Conservation (phyloP, 2,113 vertebrate genomes). For the Salvator merianae region DNA sequence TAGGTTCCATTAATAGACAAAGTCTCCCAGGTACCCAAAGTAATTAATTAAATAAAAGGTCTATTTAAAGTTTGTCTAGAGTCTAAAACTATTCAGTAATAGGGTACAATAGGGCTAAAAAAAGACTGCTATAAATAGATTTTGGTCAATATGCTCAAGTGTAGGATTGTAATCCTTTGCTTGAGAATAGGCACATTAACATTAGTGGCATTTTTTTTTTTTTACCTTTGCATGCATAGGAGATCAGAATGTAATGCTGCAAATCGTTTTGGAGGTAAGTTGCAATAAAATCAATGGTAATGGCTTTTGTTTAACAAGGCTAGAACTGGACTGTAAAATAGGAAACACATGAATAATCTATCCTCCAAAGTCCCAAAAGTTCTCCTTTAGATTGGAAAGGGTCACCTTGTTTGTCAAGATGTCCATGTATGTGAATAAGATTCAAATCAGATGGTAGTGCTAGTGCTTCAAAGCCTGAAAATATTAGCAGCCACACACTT, state of each 20-base stretch:
- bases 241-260: neutral
- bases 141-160: neutral
- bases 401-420: neutral
- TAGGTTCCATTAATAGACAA: slow-evolving; percentile 40
- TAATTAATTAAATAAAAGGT: slow-evolving; percentile 53
- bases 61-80: slow-evolving; percentile 39
- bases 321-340: neutral
- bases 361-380: neutral
- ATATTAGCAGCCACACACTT: neutral
- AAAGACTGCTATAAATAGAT: neutral
- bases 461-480: neutral
- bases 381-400: neutral
- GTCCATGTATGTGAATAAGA: neutral
- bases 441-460: neutral
- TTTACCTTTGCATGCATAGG: neutral
- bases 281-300: neutral
- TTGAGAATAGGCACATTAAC: neutral
- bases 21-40: slow-evolving; percentile 39
- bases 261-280: neutral
- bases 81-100: slow-evolving; percentile 47
- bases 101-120: neutral
- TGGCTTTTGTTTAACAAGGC: neutral
- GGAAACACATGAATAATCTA: neutral
- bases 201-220: neutral
- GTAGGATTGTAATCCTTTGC: neutral